Evolutionary conservation across 2,888 invertebrate species (phyloP).

Genomic region (Nipponacmea schrenckii): DNA sequence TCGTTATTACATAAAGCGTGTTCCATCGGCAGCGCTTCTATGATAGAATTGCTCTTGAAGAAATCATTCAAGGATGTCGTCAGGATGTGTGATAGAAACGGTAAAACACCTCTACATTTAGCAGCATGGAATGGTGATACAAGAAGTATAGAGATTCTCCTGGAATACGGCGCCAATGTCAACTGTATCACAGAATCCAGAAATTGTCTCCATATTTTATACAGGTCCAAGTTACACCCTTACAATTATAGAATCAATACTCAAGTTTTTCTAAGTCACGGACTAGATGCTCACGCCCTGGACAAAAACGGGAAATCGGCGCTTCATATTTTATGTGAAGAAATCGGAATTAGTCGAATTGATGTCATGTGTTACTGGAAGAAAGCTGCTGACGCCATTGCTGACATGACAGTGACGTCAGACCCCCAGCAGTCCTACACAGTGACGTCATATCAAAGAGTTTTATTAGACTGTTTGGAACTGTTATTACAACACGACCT

Average conservation of each 20-base stretch:
- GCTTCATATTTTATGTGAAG: conserved; percentile 19
- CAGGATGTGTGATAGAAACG: conserved; percentile 16
- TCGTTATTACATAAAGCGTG: conserved; percentile 22
- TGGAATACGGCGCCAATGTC: conserved; percentile 16
- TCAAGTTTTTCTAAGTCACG: conserved; percentile 17
- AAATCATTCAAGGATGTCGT: conserved; percentile 10
- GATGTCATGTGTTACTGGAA: conserved; percentile 13
- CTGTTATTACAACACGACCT: conserved; percentile 12
- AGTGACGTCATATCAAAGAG: conserved; percentile 12
- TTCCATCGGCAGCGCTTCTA: conserved; percentile 16
- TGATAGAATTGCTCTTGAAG: conserved; percentile 17
- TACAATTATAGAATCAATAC: conserved; percentile 19
- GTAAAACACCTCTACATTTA: conserved; percentile 23
- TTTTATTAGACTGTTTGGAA: conserved; percentile 14
- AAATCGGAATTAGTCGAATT: conserved; percentile 13
- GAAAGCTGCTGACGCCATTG: conserved; percentile 12
- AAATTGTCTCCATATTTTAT: conserved; percentile 20
- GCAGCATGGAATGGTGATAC: conserved; percentile 25
- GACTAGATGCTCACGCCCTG: conserved; percentile 10
- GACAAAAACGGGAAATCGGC: conserved; percentile 18
- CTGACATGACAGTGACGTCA: conserved; percentile 7
- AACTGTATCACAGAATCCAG: conserved; percentile 12
- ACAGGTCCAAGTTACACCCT: conserved; percentile 20
- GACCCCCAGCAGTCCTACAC: neutral
- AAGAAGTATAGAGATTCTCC: conserved; percentile 9